A percentile compares a stretch with the other conserved stretches of the same genome.
Evolutionary conservation across 1,140 invertebrate genomes (phyloP).

Genomic region (Ceratina australensis): DNA sequence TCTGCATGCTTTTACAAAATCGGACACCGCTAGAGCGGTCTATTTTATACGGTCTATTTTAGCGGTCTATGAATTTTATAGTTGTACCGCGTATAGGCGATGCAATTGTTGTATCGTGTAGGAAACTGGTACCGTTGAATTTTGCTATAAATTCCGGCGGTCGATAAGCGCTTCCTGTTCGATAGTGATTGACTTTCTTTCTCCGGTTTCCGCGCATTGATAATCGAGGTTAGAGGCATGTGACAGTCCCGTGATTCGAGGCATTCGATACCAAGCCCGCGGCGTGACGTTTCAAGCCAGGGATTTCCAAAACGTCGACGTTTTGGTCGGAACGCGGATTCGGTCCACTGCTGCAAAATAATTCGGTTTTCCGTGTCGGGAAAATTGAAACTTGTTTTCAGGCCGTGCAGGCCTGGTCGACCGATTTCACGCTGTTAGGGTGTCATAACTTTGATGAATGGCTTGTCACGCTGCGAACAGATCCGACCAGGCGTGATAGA

Average conservation of each 20-base stretch:
- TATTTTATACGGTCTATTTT: too few species aligned
- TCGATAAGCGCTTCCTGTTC: conserved; percentile 28
- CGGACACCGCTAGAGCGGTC: too few species aligned
- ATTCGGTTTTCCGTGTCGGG: conserved; percentile 32
- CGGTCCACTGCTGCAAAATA: conserved; percentile 11
- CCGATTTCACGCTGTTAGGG: conserved; percentile 19
- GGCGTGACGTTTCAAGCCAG: not conserved
- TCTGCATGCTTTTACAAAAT: too few species aligned
- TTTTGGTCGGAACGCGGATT: conserved; percentile 13
- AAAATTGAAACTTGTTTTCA: conserved; percentile 34
- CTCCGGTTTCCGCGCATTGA: not conserved
- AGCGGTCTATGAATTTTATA: too few species aligned
- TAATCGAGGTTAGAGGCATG: conserved; percentile 21
- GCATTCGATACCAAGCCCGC: not conserved
- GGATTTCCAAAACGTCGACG: conserved; percentile 22
- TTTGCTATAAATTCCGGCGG: too few species aligned
- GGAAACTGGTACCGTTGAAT: too few species aligned
- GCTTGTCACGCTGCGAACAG: not conserved
- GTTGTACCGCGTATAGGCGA: too few species aligned
- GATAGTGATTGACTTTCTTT: conserved; percentile 2
- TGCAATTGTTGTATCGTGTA: too few species aligned
- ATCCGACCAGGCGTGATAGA: not conserved
- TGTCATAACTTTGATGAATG: conserved; percentile 33
- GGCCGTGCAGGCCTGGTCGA: not conserved
- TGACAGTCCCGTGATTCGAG: not conserved